A percentile compares a stretch with the other conserved stretches of the same genome.
Conservation (phyloP, 2,888 invertebrate species). For the Zaprionus bogoriensis region DNA sequence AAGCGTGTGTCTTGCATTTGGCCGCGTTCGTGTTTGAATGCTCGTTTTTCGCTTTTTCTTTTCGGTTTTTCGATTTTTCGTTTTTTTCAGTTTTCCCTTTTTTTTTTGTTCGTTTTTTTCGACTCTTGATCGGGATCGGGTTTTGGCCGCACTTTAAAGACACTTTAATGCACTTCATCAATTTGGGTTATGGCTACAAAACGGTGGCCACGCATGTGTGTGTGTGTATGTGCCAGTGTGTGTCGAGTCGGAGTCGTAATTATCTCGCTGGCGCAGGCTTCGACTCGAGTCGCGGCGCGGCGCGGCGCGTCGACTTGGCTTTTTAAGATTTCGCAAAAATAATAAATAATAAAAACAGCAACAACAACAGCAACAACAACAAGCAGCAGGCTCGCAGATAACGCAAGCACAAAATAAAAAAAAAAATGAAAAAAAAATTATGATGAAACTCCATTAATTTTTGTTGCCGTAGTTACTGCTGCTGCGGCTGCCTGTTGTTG, state of each 20-base stretch:
- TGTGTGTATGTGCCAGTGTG: neutral
- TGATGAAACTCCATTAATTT: constrained; percentile 80
- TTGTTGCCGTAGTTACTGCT: constrained; percentile 39
- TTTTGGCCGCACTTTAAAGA: constrained; percentile 70
- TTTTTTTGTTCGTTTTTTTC: neutral
- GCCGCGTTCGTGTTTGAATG: neutral
- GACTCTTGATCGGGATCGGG: neutral
- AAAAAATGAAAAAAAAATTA: constrained; percentile 49
- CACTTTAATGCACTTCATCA: constrained; percentile 78
- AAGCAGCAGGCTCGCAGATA: constrained; percentile 43
- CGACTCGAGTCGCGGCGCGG: constrained; percentile 13
- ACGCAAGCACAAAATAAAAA: constrained; percentile 29
- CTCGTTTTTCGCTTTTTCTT: neutral
- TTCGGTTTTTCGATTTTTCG: neutral
- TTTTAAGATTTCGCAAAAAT: constrained; percentile 73
- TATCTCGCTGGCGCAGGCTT: constrained; percentile 58
- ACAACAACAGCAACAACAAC: constrained; percentile 32
- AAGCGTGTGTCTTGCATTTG: constrained; percentile 17
- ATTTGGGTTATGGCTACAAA: constrained; percentile 60
- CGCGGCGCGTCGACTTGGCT: constrained; percentile 31
- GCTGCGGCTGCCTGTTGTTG: constrained; percentile 27
- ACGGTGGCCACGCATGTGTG: constrained; percentile 20
- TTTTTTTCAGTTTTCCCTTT: neutral
- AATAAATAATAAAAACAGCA: constrained; percentile 65
- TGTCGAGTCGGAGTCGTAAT: constrained; percentile 50